Evolutionary conservation across 2,113 vertebrate genomes (phyloP).

Genomic region (Lepus americanus): DNA sequence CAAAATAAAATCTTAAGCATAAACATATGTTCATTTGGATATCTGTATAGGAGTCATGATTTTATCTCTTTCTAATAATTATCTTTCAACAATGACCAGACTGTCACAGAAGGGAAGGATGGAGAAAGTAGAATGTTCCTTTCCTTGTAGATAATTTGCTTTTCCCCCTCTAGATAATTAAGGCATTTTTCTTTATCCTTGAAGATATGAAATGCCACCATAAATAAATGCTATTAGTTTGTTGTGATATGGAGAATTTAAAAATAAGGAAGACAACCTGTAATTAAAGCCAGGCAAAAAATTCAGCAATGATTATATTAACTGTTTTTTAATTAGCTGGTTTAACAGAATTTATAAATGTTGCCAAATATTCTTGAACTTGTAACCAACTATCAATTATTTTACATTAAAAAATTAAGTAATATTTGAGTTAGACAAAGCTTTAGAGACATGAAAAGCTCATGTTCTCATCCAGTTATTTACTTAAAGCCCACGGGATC

Average conservation of each 20-base stretch:
- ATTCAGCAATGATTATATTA: background rate
- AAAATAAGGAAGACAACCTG: background rate
- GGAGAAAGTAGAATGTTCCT: background rate
- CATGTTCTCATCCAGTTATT: background rate
- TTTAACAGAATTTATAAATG: background rate
- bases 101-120: background rate
- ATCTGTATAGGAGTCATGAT: background rate
- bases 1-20: too few relatives aligned
- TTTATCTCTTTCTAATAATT: background rate
- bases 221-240: background rate
- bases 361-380: conserved; percentile 8
- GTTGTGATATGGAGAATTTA: background rate
- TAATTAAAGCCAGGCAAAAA: conserved; percentile 14
- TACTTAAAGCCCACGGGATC: background rate
- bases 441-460: background rate
- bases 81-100: background rate
- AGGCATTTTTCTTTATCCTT: background rate
- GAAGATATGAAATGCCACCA: background rate
- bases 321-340: background rate
- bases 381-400: background rate
- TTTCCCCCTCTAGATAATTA: background rate
- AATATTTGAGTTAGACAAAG: background rate
- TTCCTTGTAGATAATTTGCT: background rate
- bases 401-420: background rate
- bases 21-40: background rate